Evolutionary conservation across 2,113 vertebrate species (phyloP), one percentile per base, ranked within the genome.

Genomic region (Periophthalmus modestus): DNA sequence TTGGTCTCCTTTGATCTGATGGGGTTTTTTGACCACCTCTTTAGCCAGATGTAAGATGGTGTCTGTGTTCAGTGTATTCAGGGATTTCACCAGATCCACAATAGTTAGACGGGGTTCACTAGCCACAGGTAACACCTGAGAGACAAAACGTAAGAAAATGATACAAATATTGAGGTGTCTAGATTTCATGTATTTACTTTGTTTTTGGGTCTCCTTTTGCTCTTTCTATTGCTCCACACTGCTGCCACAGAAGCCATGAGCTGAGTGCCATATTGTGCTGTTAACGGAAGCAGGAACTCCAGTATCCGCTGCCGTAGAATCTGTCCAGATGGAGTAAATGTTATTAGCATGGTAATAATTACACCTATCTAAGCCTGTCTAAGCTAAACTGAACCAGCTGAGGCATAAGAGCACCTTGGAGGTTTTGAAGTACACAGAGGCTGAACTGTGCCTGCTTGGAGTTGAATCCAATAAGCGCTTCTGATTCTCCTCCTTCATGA

Each of bases 11-110:
- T 94, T 98, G 79, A 97, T 94, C 78, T 96, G 96, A 34, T 93
- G 93, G 0, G 98, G 97, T 81, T 96, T 97, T 91, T 95, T 98
- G 70, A 98, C 97, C 80, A 99, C 98, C 79, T 99, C 98, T 89
- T 95, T 98, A 66, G 96, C 91, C 69, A 98, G 88, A 7, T 95
- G 91, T n/a, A 99, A 89, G 62, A 99, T 90, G 0, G 89, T 88
- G 24, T 98, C 96, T 0, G 88, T 93, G 79, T 92, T 96, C 81
- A 99, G 71, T 0, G 95, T 95, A 69, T 82, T 92, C 66, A 99
- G 89, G 0, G 96, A 95, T 77, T 96, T 97, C 23, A 98, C 69
- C 72, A 99, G 85, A 54, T 97, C 96, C 23, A 99, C 94, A 0
- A 99, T 93, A 10, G 93, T 92, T 0, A 96, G 88, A 84, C 96